Base-by-base conservation (phyloP, 1,140 invertebrate species). In the Hesperophylax magnus region DNA sequence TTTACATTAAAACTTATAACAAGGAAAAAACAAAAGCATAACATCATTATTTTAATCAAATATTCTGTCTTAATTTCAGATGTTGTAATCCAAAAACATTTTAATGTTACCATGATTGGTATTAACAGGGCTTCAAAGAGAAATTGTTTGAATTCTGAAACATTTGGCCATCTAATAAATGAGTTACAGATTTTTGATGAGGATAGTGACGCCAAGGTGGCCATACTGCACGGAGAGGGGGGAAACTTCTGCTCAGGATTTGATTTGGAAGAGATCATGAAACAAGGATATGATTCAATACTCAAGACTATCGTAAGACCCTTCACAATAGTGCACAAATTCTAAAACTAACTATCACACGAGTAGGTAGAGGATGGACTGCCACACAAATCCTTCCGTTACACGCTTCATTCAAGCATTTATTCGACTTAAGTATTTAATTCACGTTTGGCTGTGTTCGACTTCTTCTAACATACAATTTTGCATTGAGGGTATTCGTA, bases 231-330 rank as follows among this genome's bases (percentile, higher is more conserved):
- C 90, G 97, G 97, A 31, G 92, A 94, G 86, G 96, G 97, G 60
- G 97, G 97, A 6, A 96, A 94, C 83, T 98, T 98, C 88, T 98
- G 96, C 89, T 93, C 97, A 52, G 97, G 97, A 7, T 96, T 94
- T 87, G 97, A 98, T 89, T 93, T 95, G 65, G 89, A 94, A 78
- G 93, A 95, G 85, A 88, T 96, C 79, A 88, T 88, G 14, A 85
- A 88, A 71, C 89, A 89, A 72, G 88, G 91, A 78, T 92, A 91
- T 85, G 88, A 90, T 53, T 82, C 86, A 77, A 79, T 92, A 82
- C 89, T 89, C 84, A 89, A 89, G 84, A 87, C 87, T 61, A 85
- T 87, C 47, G 89, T 91, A 79, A 86, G 88, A 27, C n/a, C 39
- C 6, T 71, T 11, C 9, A 3, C 39, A 14, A 8, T 14, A 47